Base-by-base conservation (phyloP, 1,140 invertebrate genomes). In the Tigriopus japonicus region DNA sequence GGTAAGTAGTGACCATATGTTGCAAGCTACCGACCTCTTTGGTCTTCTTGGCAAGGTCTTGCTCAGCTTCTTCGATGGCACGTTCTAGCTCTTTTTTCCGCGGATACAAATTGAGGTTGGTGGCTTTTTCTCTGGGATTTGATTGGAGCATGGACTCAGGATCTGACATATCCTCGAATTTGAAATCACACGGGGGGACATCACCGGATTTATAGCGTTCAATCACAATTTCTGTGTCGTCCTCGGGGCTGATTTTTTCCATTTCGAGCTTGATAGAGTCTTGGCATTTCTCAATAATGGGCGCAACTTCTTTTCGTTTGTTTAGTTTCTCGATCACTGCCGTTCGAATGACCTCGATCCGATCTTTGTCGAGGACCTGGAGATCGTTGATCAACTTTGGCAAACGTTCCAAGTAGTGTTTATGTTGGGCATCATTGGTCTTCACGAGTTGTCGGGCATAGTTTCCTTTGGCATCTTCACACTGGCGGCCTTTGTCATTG, bases 51-150 rank as follows among this genome's bases (percentile, higher is more conserved):
- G 3, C 14, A 6, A 6, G 52, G 3, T 54, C 52, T 2, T 15
- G 15, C 42, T 58, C 55, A 14, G 15, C 42, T 17, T 40, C 55
- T 24, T 40, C 55, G 13, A 58, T 23, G n/a, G n/a, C 14, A 23
- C 40, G 55, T 19, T 58, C 55, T 41, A 58, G 7, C 23, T 58
- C 55, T 7, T 41, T 14, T 19, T 58, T 58, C 17, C 55, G 7
- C n/a, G 55, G 55, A 41, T 58, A 58, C 12, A 58, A 43, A n/a
- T 58, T 58, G 12, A 58, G 28, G 41, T 58, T 58, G 55, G 55
- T n/a, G 17, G 55, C 24, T n/a, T 42, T 42, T 17, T 40, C 41
- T 17, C 17, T 2, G 55, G 55, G 28, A 40, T 58, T 24, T 42
- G 23, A 19, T 9, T 5, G 13, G 2, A 58, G 40, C 41, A 58